Evolutionary conservation across 2,797 vertebrate species (phyloP), one percentile per base, ranked within the genome.

Genomic region (Poliocrania exsul): DNA sequence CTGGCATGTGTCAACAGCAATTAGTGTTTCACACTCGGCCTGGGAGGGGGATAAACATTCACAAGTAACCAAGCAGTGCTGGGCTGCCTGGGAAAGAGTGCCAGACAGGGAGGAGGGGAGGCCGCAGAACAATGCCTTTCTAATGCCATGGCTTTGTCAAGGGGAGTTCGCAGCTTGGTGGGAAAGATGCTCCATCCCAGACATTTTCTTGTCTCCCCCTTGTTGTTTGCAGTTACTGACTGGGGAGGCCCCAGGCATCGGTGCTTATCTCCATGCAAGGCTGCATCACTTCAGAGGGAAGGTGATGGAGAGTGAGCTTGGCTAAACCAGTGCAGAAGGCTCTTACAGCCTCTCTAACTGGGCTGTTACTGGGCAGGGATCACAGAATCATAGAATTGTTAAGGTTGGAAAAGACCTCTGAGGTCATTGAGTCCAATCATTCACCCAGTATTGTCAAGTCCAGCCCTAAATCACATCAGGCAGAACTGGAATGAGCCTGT

Each of bases 1-100:
- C 81, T 2, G 71, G 90, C 56, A 44, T 54, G 90, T 92, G 96
- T 95, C 91, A 96, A 57, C 95, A 88, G 91, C 94, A 86, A 97
- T 97, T 93, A 97, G 79, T 53, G 87, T 37, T 77, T 95, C 93
- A 88, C 96, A 91, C 60, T 75, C 15, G 25, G 54, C 67, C 90
- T 13, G 66, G 71, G 93, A 67, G 61, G 70, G 86, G 46, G 82
- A 91, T 71, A 78, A 94, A 82, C 71, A 35, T 51, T 33, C 66
- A 79, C 84, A 65, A 37, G 78, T n/a, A 80, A 70, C 51, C 57
- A n/a, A 67, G 69, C 60, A 58, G 82, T 13, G 54, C 49, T 11
- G 91, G 88, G 70, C 66, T 56, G 70, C 80, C 78, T 60, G 64
- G 61, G 53, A 65, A 70, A 73, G 80, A 46, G 92, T 77, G 96